Percentiles rank a stretch among this genome's conserved stretches.
These are phyloP conservation scores for Drosophila quinaria DNA, from an alignment of 2,888 invertebrate species.

Conservation along the genomic window DNA sequence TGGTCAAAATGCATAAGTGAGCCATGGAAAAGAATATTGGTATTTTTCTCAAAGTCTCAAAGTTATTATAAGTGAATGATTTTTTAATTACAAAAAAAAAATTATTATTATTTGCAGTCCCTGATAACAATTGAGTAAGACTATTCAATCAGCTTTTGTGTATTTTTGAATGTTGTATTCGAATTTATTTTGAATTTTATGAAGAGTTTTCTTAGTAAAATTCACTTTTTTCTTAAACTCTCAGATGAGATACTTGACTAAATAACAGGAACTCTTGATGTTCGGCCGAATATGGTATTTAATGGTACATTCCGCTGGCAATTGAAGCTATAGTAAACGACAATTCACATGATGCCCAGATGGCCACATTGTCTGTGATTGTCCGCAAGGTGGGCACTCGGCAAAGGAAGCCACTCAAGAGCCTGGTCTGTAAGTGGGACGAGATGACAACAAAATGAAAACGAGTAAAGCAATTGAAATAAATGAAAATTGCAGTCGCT, in stretches of 20 bases:
- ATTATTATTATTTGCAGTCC: too few species aligned
- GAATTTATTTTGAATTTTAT: neutral
- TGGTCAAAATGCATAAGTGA: too few species aligned
- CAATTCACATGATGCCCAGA: slow-evolving; percentile 50
- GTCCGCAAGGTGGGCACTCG: slow-evolving; percentile 18
- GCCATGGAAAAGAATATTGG: too few species aligned
- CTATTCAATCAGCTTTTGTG: neutral
- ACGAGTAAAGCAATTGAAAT: slow-evolving; percentile 45
- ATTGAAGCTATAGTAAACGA: slow-evolving; percentile 32
- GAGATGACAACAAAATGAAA: slow-evolving; percentile 25
- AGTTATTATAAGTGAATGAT: too few species aligned
- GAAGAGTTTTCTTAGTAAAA: neutral
- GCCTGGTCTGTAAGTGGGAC: slow-evolving; percentile 48
- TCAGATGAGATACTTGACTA: neutral
- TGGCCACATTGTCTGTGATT: slow-evolving; percentile 50
- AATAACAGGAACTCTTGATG: neutral
- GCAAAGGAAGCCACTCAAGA: slow-evolving; percentile 64
- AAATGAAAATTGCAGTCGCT: slow-evolving; percentile 63
- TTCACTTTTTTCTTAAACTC: neutral
- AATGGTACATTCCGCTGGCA: slow-evolving; percentile 48
- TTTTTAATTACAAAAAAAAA: too few species aligned
- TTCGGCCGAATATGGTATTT: slow-evolving; percentile 32
- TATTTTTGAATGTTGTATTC: neutral
- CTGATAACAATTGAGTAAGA: neutral
- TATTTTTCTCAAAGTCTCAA: too few species aligned